These are phyloP conservation scores for Chloromyia formosa DNA, from an alignment of 2,888 invertebrate genomes.

Conservation along the genomic window DNA sequence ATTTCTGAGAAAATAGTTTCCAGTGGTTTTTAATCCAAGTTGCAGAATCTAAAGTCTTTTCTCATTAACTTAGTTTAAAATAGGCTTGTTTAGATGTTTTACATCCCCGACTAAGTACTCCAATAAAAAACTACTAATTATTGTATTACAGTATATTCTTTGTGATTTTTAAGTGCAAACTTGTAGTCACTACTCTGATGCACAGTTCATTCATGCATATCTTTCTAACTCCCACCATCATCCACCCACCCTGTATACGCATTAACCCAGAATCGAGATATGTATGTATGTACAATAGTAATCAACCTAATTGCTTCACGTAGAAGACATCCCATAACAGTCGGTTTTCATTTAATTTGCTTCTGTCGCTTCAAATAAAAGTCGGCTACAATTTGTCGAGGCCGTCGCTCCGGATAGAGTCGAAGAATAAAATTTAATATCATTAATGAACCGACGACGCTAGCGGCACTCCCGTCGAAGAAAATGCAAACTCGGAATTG, in stretches of 20 bases:
- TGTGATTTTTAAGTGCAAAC: no score
- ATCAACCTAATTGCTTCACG: slow-evolving; percentile 16
- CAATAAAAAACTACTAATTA: no score
- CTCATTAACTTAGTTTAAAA: no score
- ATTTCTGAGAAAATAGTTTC: no score
- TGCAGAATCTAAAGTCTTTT: no score
- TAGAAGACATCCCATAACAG: neutral
- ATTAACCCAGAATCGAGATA: neutral
- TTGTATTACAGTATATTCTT: no score
- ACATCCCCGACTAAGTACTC: no score
- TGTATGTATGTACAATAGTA: no score
- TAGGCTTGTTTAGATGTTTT: no score
- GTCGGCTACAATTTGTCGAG: neutral
- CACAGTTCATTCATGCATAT: neutral
- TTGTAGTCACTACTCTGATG: no score
- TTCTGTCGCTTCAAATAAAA: neutral
- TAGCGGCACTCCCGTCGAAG: neutral
- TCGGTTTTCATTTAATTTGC: slow-evolving; percentile 30
- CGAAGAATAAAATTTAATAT: slow-evolving; percentile 40
- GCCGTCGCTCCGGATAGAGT: neutral
- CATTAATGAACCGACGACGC: slow-evolving; percentile 29
- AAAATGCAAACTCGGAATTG: neutral
- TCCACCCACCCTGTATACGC: neutral
- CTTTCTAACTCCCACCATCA: neutral
- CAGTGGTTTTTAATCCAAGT: no score